Evolutionary conservation across 2,113 vertebrate species (phyloP).

Genomic region (Limnothrissa miodon): DNA sequence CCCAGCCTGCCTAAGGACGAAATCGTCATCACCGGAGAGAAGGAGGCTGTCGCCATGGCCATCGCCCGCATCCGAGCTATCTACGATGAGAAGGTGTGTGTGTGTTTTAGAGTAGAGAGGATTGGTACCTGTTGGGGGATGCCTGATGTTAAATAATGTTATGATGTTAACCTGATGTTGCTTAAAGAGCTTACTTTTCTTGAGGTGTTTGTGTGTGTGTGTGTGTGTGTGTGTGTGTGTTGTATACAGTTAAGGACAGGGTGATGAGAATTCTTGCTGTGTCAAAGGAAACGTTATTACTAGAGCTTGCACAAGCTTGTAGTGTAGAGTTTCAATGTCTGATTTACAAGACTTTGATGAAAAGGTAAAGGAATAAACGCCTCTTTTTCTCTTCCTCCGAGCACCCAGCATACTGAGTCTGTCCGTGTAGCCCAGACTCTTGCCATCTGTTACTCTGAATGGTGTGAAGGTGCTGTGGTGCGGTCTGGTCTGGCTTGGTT

Average conservation of each 20-base stretch:
- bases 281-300: background rate
- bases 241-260: background rate
- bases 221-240: background rate
- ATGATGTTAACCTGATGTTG: no score
- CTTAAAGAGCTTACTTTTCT: no score
- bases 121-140: no score
- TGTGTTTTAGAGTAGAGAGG: no score
- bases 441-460: background rate
- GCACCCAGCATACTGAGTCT: background rate
- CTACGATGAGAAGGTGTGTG: conserved; percentile 71
- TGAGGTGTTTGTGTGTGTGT: background rate
- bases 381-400: background rate
- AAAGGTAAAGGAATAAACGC: background rate
- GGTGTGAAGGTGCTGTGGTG: background rate
- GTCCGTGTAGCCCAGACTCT: background rate
- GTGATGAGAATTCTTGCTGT: background rate
- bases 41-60: conserved; percentile 69
- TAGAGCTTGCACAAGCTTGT: background rate
- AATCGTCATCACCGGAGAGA: conserved; percentile 75
- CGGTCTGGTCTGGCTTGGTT: background rate
- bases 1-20: conserved; percentile 74
- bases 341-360: background rate
- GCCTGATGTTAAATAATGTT: no score
- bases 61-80: conserved; percentile 68
- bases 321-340: background rate